These are phyloP conservation scores for Leucopsar rothschildi DNA, from an alignment of 2,113 vertebrate species.

Conservation along the genomic window DNA sequence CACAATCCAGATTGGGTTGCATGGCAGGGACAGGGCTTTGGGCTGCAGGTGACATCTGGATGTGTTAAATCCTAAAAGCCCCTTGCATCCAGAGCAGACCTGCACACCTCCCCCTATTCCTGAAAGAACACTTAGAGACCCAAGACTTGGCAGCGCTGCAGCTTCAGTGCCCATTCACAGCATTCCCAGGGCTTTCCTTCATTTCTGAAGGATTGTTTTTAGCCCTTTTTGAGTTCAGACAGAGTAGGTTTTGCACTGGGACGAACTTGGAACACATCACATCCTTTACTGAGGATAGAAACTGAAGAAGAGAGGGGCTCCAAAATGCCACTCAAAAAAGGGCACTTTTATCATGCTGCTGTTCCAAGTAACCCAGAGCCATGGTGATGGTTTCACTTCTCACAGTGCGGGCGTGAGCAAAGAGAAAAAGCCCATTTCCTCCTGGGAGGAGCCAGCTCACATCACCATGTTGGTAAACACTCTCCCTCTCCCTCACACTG, in stretches of 20 bases:
- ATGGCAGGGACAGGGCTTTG: not conserved
- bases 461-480: not conserved
- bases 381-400: not conserved
- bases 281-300: not conserved
- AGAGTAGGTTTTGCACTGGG: not conserved
- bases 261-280: fast-evolving
- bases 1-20: not conserved
- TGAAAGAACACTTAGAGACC: not conserved
- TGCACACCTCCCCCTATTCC: not conserved
- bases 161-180: not conserved
- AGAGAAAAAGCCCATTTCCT: not conserved
- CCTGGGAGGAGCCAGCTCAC: not conserved
- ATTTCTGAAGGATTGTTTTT: not conserved
- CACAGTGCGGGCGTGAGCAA: not conserved
- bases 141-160: not conserved
- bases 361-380: not conserved
- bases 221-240: not conserved
- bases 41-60: not conserved
- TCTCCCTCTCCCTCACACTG: not conserved
- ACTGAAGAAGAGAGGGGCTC: not conserved
- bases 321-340: not conserved
- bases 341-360: not conserved
- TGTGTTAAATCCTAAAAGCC: not conserved
- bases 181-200: not conserved
- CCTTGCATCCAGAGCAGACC: not conserved